Conservation (phyloP, 2,113 vertebrate species). For the Amia ocellicauda region DNA sequence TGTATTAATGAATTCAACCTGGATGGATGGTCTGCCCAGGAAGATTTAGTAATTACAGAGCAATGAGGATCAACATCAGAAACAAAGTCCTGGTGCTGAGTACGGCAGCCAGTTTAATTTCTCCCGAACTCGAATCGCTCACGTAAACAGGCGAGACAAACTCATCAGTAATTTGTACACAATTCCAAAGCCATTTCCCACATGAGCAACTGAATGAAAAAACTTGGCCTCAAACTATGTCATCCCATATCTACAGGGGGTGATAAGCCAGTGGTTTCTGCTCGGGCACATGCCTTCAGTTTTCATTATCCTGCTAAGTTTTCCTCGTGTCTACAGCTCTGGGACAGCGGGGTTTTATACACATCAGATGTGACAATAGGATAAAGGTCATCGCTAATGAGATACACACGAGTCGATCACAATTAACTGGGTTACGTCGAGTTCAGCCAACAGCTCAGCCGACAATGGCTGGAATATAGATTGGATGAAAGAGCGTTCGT, state of each 20-base stretch:
- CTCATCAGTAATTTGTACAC: slow-evolving; percentile 15
- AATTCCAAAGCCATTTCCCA: slow-evolving; percentile 16
- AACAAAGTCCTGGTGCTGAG: neutral
- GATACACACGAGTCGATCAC: slow-evolving; percentile 9
- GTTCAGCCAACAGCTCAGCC: no score
- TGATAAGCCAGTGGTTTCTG: neutral
- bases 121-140: neutral
- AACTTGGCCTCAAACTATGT: neutral
- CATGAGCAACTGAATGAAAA: slow-evolving; percentile 19
- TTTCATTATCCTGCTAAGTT: neutral
- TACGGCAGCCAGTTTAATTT: no score
- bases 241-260: neutral
- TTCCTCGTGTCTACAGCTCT: neutral
- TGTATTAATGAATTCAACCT: slow-evolving; percentile 22
- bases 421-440: no score
- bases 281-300: neutral
- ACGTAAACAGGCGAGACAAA: slow-evolving; percentile 9
- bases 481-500: no score
- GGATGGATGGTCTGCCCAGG: slow-evolving; percentile 22
- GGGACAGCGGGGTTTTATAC: slow-evolving; percentile 3
- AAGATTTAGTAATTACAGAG: slow-evolving; percentile 13
- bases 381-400: neutral
- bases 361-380: slow-evolving; percentile 2
- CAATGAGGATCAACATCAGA: slow-evolving; percentile 9
- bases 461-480: no score